A percentile compares a stretch with the other conserved stretches of the same genome.
Conservation (phyloP, 2,113 vertebrate species). For the Anolis sagrei region DNA sequence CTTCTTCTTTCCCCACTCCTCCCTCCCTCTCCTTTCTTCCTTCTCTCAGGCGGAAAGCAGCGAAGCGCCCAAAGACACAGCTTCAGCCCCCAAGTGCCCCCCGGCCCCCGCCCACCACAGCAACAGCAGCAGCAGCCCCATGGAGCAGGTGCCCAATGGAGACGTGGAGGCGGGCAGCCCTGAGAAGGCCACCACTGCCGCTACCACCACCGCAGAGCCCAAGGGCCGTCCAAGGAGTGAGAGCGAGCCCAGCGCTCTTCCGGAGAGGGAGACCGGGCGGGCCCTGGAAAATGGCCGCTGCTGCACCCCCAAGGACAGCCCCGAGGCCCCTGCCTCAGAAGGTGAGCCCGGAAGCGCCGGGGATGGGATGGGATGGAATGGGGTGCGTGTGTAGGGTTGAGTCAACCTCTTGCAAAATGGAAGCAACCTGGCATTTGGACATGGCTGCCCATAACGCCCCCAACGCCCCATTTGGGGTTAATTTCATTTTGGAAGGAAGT, state of each 20-base stretch:
- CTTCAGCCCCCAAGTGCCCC: slow-evolving; percentile 80
- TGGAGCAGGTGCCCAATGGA: slow-evolving; percentile 87
- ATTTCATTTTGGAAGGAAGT: too few relatives aligned
- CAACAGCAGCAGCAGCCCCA: slow-evolving; percentile 67
- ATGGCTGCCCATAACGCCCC: too few relatives aligned
- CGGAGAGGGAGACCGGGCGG: slow-evolving; percentile 74
- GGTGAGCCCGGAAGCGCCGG: slow-evolving; percentile 72
- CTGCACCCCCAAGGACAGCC: slow-evolving; percentile 79
- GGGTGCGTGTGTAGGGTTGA: too few relatives aligned
- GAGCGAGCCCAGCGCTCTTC: slow-evolving; percentile 70
- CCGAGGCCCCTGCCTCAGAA: slow-evolving; percentile 79
- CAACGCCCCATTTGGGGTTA: too few relatives aligned
- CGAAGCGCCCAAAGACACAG: slow-evolving; percentile 79
- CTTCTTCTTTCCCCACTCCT: not conserved
- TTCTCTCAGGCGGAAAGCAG: slow-evolving; percentile 82
- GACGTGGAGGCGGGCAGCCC: slow-evolving; percentile 80
- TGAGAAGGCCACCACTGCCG: slow-evolving; percentile 78
- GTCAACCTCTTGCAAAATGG: too few relatives aligned
- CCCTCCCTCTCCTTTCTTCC: not conserved
- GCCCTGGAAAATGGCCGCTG: slow-evolving; percentile 88
- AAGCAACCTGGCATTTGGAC: too few relatives aligned
- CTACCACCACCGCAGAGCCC: slow-evolving; percentile 50
- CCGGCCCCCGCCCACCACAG: slow-evolving; percentile 70
- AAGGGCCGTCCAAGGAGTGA: slow-evolving; percentile 74
- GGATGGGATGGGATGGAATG: too few relatives aligned